Evolutionary conservation across 2,113 vertebrate species (phyloP).

Genomic region (Cervus canadensis): DNA sequence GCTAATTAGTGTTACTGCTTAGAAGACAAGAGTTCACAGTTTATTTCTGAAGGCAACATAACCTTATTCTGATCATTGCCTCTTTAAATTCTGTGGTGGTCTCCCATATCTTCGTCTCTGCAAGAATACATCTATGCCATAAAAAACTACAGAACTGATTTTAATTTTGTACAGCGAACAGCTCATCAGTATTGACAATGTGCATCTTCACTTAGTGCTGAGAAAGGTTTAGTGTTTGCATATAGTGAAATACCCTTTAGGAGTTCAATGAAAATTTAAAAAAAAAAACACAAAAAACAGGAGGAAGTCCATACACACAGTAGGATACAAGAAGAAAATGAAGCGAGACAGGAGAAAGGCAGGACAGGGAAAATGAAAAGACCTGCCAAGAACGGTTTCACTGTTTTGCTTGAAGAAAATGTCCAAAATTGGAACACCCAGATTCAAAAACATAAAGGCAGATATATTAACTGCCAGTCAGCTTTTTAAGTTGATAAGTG

Average conservation of each 20-base stretch:
- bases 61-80: background rate
- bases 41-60: background rate
- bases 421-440: background rate
- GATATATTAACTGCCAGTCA: background rate
- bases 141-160: background rate
- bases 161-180: background rate
- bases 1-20: background rate
- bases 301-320: background rate
- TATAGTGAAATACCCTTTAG: background rate
- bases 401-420: background rate
- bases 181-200: background rate
- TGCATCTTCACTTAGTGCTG: background rate
- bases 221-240: background rate
- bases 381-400: background rate
- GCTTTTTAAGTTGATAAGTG: background rate
- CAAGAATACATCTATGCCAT: background rate
- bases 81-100: background rate
- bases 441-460: background rate
- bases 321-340: background rate
- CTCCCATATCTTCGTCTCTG: background rate
- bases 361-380: background rate
- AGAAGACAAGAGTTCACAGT: background rate
- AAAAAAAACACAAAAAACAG: background rate
- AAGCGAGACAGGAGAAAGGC: background rate
- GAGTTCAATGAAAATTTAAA: background rate